Evolutionary conservation across 2,888 invertebrate genomes (phyloP), one percentile per base, ranked within the genome.

Genomic region (Lithodes maja): DNA sequence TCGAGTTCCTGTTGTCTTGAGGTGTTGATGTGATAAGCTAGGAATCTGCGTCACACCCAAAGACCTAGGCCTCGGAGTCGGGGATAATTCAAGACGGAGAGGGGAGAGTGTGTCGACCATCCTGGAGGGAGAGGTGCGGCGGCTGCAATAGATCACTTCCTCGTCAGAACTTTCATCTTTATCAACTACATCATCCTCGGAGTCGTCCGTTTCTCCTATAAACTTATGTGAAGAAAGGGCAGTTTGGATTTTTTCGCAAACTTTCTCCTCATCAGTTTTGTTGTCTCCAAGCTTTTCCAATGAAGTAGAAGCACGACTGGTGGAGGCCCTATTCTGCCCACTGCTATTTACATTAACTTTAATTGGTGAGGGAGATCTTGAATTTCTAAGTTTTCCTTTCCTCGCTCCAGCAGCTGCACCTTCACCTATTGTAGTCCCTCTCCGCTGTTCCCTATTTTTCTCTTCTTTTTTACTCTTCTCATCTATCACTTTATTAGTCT

Each of bases 191-290:
- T 91, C 91, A 52, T 86, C 89, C 17, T 91, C 91, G 12, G 91
- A 91, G 33, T 91, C 91, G 53, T 91, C 91, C 7, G 90, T 91
- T 84, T 91, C 91, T 2, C 91, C 91, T 52, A 90, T 91, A n/a
- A 91, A 91, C 52, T 91, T 91, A 2, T 86, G 83, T 15, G 91
- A 91, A 3, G 91, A 91, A 54, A 91, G 75, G 61, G 91, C 91
- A n/a, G 91, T 91, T 75, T 91, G 88, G 0, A 91, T 86, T 50
- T 90, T 91, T 71, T 90, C 91, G 61, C 91, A 91, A 2, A 91
- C 91, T 52, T 91, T 91, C 68, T 91, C 91, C 55, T 91, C 91
- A 61, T 91, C 91, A 0, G 91, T 91, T 54, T 91, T 91, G 79
- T 91, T 91, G 83, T 91, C 90, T n/a, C 90, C 90, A 54, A 83